phyloP scores from a whole-genome alignment of 2,888 invertebrate genomes.

The Agonopterix subpropinquella region DNA sequence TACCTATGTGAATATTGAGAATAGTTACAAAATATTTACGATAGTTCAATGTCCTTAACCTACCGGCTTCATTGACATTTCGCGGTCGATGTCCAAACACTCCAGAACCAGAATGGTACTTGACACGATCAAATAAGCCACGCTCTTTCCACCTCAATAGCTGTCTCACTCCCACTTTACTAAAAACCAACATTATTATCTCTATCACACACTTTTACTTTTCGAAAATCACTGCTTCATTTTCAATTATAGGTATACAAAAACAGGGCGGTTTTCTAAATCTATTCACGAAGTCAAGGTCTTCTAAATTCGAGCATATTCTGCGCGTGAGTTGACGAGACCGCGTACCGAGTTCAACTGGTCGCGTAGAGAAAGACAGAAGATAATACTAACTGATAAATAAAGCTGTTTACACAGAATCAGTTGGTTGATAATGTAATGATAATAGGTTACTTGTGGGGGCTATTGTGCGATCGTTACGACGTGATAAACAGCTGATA shows the following conservation, averaged over 20 bases:
- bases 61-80: constrained; percentile 49
- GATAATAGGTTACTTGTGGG: too few relatives aligned
- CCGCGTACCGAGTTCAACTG: constrained; percentile 34
- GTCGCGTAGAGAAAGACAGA: constrained; percentile 20
- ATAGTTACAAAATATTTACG: too few relatives aligned
- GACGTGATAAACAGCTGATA: too few relatives aligned
- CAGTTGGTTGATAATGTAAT: too few relatives aligned
- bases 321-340: constrained; percentile 47
- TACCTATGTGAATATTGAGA: too few relatives aligned
- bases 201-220: constrained; percentile 11
- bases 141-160: constrained; percentile 37
- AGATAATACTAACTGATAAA: too few relatives aligned
- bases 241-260: background rate
- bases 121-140: constrained; percentile 20
- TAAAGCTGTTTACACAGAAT: too few relatives aligned
- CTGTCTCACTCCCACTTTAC: constrained; percentile 44
- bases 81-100: constrained; percentile 77
- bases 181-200: constrained; percentile 42
- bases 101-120: constrained; percentile 74
- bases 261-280: background rate
- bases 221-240: background rate
- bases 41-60: constrained; percentile 14
- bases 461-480: too few relatives aligned
- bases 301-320: constrained; percentile 26
- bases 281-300: constrained; percentile 28